Base-by-base conservation (phyloP, 2,113 vertebrate species). In the Taxidea taxus region DNA sequence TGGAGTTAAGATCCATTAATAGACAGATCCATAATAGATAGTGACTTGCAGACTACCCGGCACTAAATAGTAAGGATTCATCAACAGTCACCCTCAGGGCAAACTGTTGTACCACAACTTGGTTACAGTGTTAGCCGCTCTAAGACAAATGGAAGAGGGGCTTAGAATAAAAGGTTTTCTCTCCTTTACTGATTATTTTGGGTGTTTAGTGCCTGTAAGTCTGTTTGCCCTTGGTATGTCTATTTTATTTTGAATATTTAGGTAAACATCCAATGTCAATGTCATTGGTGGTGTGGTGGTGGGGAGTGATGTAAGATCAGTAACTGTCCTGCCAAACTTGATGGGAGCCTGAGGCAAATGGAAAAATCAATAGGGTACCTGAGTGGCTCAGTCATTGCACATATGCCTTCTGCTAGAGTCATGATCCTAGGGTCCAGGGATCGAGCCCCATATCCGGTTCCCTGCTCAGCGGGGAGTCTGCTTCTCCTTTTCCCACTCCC, bases 211-310 rank as follows among this genome's bases (percentile, higher is more conserved):
- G 29, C 66, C 10, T 91, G n/a, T n/a, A 6, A 11, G 7, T 92
- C 51, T 86, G 29, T 85, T 70, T 77, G 60, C n/a, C 10, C 37
- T 54, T 77, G 39, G 34, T 25, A 72, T 86, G 54, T 60, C 15
- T 56, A 74, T 70, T 96, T 92, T 77, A 82, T 58, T 83, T 62
- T 91, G 82, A 64, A 23, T 58, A 80, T 82, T 89, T 81, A 88
- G 82, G 70, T 18, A 72, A 82, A 89, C 54, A 77, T 64, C 7
- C 15, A 82, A 34, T 60, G 42, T 68, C 49, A 37, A 4, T 56
- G 20, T 56, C 34, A 42, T 23, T 74, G 34, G 10, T 77, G 74
- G 74, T 47, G 4, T 31, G 74, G 42, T 42, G 42, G 27, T 7
- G 12, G 21, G 12, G 70, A 3, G 42, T 3, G 42, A 29, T 29